Evolutionary conservation across 2,797 vertebrate genomes (phyloP), one percentile per base, ranked within the genome.

Genomic region (Notolabrus celidotus): DNA sequence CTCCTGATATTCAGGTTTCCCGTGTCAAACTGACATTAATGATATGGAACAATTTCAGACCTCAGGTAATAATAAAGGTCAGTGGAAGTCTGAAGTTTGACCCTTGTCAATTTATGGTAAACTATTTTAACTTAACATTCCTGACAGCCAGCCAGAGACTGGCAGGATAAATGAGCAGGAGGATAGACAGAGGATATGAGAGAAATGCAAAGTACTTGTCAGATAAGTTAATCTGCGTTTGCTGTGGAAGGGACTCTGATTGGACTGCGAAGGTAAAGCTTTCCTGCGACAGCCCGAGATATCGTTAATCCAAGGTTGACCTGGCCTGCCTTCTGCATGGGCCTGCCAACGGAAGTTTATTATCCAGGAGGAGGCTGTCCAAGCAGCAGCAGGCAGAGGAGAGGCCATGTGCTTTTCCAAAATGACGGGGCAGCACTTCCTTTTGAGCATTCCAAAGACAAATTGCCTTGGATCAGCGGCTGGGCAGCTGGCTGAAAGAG

Each of bases 221-320:
- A 42, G 85, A 91, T 88, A 89, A 89, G 77, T 90, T 86, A 85
- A 88, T 88, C 80, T 88, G 77, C 75, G 67, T 88, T 70, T 80
- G 79, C 75, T 12, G 66, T 75, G 76, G 71, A 68, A 79, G 74
- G 78, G 82, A 80, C 76, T 71, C 23, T 75, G 85, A 88, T 82
- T 92, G 85, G 61, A 36, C 69, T 54, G 72, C 77, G 77, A 83
- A 84, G 65, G 65, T 84, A 71, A 82, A 66, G 65, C 63, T 86
- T 86, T 71, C 82, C 79, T 71, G 67, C 74, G 80, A 67, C 56
- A 80, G 34, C 70, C 67, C 11, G 64, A 88, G 76, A 88, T 87
- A 85, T 89, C 88, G 91, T 92, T 91, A 90, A 91, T 92, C 86
- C 86, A 69, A 76, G 56, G 56, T 75, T 93, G 92, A 92, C 88